These are phyloP conservation scores for Sphaerophoria taeniata DNA, from an alignment of 2,888 invertebrate species.

Conservation along the genomic window DNA sequence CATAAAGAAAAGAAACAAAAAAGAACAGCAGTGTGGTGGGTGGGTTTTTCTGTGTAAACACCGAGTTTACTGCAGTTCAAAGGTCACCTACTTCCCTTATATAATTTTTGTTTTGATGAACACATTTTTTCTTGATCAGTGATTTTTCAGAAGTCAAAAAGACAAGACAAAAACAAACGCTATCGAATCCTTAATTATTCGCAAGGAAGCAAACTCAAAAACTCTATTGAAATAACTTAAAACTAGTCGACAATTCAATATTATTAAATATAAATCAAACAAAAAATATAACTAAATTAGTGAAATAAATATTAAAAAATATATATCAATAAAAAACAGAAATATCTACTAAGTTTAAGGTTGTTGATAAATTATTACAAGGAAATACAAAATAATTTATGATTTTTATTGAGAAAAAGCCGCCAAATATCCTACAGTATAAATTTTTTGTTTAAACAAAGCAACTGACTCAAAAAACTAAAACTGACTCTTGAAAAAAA, in stretches of 20 bases:
- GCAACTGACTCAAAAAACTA: conserved; percentile 47
- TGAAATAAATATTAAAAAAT: conserved; percentile 74
- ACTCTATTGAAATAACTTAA: conserved; percentile 69
- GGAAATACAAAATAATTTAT: conserved; percentile 31
- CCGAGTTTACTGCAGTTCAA: conserved; percentile 50
- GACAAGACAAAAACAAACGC: conserved; percentile 22
- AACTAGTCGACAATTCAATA: conserved; percentile 73
- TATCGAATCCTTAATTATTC: conserved; percentile 42
- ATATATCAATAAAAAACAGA: conserved; percentile 63
- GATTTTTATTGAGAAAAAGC: conserved; percentile 63
- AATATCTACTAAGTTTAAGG: conserved; percentile 69
- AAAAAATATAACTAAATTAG: conserved; percentile 67
- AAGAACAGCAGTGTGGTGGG: conserved; percentile 13
- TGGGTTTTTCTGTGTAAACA: conserved; percentile 60
- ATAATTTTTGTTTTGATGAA: conserved; percentile 10
- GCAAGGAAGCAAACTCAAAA: conserved; percentile 52
- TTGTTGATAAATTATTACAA: conserved; percentile 68
- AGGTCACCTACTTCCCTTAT: conserved; percentile 32
- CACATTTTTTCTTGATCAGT: conserved; percentile 24
- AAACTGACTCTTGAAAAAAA: conserved; percentile 65
- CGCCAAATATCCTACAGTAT: conserved; percentile 69
- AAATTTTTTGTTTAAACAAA: conserved; percentile 26
- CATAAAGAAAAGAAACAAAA: not conserved
- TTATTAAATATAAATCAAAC: conserved; percentile 61
- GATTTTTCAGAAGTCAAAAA: conserved; percentile 35